Conservation (phyloP, 2,797 vertebrate species). For the Champsocephalus esox region DNA sequence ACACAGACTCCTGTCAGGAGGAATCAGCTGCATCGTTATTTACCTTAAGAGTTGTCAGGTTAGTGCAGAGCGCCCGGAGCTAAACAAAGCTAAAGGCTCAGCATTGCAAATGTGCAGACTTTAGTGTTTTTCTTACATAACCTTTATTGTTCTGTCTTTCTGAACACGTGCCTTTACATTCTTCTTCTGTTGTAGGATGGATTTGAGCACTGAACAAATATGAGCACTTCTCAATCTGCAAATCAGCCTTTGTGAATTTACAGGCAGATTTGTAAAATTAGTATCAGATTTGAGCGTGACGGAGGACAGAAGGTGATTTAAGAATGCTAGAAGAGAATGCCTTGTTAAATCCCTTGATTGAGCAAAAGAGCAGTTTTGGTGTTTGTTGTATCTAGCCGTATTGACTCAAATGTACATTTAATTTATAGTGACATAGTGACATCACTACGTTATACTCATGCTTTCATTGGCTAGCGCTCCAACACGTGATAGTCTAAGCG, state of each 20-base stretch:
- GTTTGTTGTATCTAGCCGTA: too few relatives aligned
- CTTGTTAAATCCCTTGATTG: too few relatives aligned
- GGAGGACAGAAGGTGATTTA: not conserved
- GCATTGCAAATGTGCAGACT: conserved; percentile 35
- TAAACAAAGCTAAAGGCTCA: conserved; percentile 48
- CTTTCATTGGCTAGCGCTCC: too few relatives aligned
- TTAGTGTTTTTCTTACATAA: conserved; percentile 3
- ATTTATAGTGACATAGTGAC: too few relatives aligned
- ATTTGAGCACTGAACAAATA: not conserved
- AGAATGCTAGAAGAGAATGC: not conserved
- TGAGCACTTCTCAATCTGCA: not conserved
- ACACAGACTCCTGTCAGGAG: conserved; percentile 58
- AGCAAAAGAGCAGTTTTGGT: too few relatives aligned
- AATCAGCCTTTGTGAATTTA: not conserved
- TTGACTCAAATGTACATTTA: too few relatives aligned
- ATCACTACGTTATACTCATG: too few relatives aligned
- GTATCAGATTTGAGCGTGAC: not conserved
- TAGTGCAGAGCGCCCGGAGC: conserved; percentile 35
- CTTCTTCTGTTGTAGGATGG: not conserved
- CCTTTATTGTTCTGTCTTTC: not conserved
- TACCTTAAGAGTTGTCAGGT: conserved; percentile 65
- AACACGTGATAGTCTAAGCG: too few relatives aligned
- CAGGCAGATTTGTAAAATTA: not conserved
- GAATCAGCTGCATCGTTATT: conserved; percentile 76
- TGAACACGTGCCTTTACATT: not conserved